Conservation (phyloP, 2,113 vertebrate genomes). For the Thinocorus orbignyianus region DNA sequence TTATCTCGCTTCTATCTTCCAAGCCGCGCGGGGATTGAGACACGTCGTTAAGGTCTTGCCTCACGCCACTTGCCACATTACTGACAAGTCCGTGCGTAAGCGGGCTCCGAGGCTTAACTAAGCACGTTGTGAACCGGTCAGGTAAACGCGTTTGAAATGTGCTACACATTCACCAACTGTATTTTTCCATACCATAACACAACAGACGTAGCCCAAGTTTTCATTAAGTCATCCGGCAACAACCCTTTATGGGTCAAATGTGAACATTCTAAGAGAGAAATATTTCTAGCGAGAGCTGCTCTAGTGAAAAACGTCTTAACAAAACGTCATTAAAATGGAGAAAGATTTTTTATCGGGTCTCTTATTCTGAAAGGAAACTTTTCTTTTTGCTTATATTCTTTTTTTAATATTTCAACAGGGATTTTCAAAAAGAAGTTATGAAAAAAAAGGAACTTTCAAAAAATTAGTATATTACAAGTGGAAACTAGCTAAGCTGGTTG, state of each 20-base stretch:
- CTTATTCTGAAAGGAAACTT: background rate
- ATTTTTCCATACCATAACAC: background rate
- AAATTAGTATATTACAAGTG: background rate
- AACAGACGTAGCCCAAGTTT: background rate
- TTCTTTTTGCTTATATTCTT: background rate
- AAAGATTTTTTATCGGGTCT: background rate
- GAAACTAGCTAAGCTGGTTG: background rate
- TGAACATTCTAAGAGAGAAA: background rate
- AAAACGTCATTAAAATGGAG: background rate
- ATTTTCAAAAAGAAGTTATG: background rate
- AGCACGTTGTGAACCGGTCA: background rate
- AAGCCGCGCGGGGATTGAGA: constrained; percentile 18
- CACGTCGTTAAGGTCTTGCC: constrained; percentile 29
- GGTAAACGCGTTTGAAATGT: background rate
- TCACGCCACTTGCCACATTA: constrained; percentile 21
- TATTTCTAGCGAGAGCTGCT: background rate
- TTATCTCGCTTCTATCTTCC: constrained; percentile 38
- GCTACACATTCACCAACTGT: background rate
- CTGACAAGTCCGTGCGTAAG: background rate
- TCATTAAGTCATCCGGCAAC: background rate
- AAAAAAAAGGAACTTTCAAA: background rate
- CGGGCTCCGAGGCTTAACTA: background rate
- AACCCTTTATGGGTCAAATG: background rate
- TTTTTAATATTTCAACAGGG: background rate
- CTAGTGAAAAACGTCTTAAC: background rate